phyloP scores from a whole-genome alignment of 1,140 invertebrate species.

The Rhagoletis zephyria region DNA sequence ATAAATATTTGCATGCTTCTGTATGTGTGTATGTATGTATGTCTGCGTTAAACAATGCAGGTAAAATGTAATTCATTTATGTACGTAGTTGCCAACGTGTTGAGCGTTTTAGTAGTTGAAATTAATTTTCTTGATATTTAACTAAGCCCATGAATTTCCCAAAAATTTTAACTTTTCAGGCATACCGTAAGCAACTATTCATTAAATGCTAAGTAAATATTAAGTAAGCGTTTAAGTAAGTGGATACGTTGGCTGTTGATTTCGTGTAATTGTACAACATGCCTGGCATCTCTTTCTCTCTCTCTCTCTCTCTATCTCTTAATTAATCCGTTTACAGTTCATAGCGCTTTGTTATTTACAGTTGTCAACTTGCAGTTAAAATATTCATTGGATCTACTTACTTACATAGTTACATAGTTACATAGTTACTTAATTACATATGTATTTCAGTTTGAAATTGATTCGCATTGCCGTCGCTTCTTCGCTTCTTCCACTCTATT shows the following conservation, averaged over 20 bases:
- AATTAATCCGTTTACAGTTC: conserved; percentile 40
- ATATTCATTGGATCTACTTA: conserved; percentile 29
- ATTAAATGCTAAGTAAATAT: not conserved
- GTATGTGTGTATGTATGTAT: not conserved
- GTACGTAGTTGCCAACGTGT: not conserved
- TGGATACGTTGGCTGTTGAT: not conserved
- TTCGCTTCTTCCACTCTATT: no score
- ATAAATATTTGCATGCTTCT: not conserved
- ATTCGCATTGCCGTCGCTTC: not conserved
- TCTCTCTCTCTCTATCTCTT: not conserved
- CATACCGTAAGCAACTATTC: not conserved
- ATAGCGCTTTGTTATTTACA: conserved; percentile 15
- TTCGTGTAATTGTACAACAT: not conserved
- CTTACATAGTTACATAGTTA: not conserved
- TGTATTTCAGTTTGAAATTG: not conserved
- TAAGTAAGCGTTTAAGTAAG: not conserved
- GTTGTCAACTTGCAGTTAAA: conserved; percentile 35
- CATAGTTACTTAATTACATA: not conserved
- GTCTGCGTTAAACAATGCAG: not conserved
- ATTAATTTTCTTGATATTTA: conserved; percentile 46
- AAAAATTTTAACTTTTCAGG: not conserved
- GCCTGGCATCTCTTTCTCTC: not conserved
- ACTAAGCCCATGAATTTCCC: not conserved
- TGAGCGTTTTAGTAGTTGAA: conserved; percentile 20
- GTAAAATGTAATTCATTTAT: conserved; percentile 14